Evolutionary conservation across 2,888 invertebrate species (phyloP), one percentile per base, ranked within the genome.

Genomic region (Drosophila dives): DNA sequence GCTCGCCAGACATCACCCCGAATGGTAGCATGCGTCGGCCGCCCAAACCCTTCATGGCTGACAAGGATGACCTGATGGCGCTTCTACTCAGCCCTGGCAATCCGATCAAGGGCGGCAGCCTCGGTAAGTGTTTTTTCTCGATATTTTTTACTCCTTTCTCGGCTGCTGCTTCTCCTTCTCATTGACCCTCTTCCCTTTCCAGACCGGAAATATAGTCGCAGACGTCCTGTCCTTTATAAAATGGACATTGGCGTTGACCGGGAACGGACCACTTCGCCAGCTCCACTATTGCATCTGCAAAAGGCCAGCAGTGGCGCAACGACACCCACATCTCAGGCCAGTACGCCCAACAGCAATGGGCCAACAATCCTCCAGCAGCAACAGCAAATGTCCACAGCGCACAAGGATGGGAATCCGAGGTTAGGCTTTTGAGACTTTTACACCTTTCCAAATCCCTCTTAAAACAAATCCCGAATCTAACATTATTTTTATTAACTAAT

Each of bases 161-260:
- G 6, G 0, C 0, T 29, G 1, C 8, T 11, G 2, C 42, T 49
- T 20, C 4, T 23, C 8, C 12, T 23, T 2, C 4, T 38, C 23
- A 17, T 7, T n/a, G 34, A 5, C 15, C 8, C 8, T 17, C 1
- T 12, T 51, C 1, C 17, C 11, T 5, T 15, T 6, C 0, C 20
- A 95, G 98, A 98, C 93, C 96, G 98, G 97, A 97, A 97, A 0
- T 94, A 98, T 0, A 95, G 97, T 11, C 95, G 96, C 66, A 96
- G 97, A 78, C 95, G 97, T n/a, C 96, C 98, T 3, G 97, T 97
- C 81, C 93, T 96, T 15, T 92, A 96, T 67, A 95, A 94, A 80
- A 95, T 97, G 34, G 96, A 97, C 92, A 96, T 96, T 90, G 94
- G 95, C 29, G 94, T 94, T 0, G 96, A 97, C 79, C 94, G 97